Evolutionary conservation across 2,888 invertebrate genomes (phyloP), one percentile per base, ranked within the genome.

Genomic region (Apocheima hispidaria): DNA sequence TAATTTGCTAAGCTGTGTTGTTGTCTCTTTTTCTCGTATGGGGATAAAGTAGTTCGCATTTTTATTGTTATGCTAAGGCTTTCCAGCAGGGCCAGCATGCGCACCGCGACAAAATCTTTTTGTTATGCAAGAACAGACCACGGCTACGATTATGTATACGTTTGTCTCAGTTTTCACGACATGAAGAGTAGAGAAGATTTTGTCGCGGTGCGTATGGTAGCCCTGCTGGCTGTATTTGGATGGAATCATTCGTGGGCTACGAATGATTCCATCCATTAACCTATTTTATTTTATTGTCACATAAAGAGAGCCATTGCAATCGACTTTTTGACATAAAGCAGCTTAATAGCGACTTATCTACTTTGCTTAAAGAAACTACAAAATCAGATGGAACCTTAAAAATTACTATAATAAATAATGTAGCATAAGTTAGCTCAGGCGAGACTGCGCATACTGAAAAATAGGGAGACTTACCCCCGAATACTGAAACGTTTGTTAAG

Each of bases 11-110:
- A 43, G 58, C 50, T 52, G 14, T 63, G 41, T 56, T 49, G 59
- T 54, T 55, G 35, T 63, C 64, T 63, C 63, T 40, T 52, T 68
- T 57, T 36, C 41, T 63, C 60, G 36, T 58, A 57, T 57, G 52
- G 44, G 21, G 51, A 55, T 46, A 43, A 55, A 44, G 18, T 36
- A 60, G 49, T 49, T 46, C 44, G 28, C 41, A 52, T 59, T 66
- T 65, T 68, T 65, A 70, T 70, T 70, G 68, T 70, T 68, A 70
- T 70, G 68, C 68, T 68, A 61, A 68, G 65, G 66, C 59, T n/a
- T n/a, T n/a, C n/a, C n/a, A n/a, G n/a, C n/a, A n/a, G n/a, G n/a
- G n/a, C n/a, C n/a, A n/a, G n/a, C n/a, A n/a, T n/a, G n/a, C n/a
- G n/a, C n/a, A n/a, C n/a, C n/a, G n/a, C n/a, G n/a, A n/a, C n/a